A percentile compares a stretch with the other conserved stretches of the same genome.
Conservation (phyloP, 1,140 invertebrate genomes). For the Drosophila willistoni region DNA sequence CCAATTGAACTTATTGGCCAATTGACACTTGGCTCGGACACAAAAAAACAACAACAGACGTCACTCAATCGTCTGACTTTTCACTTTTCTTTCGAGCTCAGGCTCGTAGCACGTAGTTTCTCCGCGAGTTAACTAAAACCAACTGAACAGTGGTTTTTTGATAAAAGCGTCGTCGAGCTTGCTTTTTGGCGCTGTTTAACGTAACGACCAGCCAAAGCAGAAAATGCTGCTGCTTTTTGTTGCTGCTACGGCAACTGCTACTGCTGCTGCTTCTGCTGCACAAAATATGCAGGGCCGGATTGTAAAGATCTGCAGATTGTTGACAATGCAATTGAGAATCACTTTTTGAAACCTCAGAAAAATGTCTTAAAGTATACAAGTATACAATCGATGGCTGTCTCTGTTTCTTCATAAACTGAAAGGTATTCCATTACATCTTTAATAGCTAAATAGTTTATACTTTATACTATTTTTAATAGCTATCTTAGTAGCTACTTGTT, state of each 20-base stretch:
- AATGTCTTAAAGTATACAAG: neutral
- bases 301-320: neutral
- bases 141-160: conserved; percentile 33
- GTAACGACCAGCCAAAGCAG: neutral
- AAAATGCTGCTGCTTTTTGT: conserved; percentile 18
- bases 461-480: too few species aligned
- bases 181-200: conserved; percentile 38
- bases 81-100: conserved; percentile 40
- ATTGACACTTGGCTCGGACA: conserved; percentile 33
- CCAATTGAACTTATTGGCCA: conserved; percentile 21
- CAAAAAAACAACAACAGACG: conserved; percentile 11
- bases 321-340: too few species aligned
- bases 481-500: too few species aligned
- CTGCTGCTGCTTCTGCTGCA: conserved; percentile 5
- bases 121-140: conserved; percentile 44
- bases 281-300: conserved; percentile 2
- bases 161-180: conserved; percentile 21
- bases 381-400: too few species aligned
- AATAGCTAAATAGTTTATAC: too few species aligned
- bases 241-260: conserved; percentile 1
- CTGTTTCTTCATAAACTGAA: too few species aligned
- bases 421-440: too few species aligned
- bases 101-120: conserved; percentile 40
- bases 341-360: neutral
- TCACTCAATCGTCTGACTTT: conserved; percentile 24